A percentile compares a stretch with the other conserved stretches of the same genome.
Conservation (phyloP, 2,797 vertebrate species). For the Acanthurus leucopareius region DNA sequence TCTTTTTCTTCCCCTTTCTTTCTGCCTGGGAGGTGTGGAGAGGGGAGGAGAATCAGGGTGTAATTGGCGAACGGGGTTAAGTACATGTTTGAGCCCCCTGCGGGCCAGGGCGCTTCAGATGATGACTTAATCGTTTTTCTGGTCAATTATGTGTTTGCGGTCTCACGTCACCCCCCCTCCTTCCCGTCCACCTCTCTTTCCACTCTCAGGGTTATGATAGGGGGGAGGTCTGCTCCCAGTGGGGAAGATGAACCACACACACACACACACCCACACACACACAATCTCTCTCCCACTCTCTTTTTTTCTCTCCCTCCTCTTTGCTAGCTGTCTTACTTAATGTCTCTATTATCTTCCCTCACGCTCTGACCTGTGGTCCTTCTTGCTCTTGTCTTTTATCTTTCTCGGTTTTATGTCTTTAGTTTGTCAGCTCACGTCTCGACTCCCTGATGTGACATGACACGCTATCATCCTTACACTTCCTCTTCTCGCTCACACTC, state of each 20-base stretch:
- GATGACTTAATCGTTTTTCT: conserved; percentile 99
- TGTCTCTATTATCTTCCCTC: conserved; percentile 78
- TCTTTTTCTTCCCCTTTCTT: conserved; percentile 72
- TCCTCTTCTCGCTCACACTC: conserved; percentile 72
- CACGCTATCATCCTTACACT: conserved; percentile 44
- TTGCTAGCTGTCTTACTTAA: conserved; percentile 73
- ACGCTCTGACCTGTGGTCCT: conserved; percentile 42
- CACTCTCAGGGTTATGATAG: conserved; percentile 79
- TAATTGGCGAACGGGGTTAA: conserved; percentile 99
- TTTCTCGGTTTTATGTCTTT: conserved; percentile 29
- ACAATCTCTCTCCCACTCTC: background rate
- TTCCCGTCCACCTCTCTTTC: conserved; percentile 56
- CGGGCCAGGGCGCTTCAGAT: conserved; percentile 96
- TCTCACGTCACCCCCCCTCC: conserved; percentile 73
- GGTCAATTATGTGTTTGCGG: conserved; percentile 96
- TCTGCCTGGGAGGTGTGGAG: conserved; percentile 61
- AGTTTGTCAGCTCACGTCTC: conserved; percentile 43
- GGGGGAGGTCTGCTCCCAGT: conserved; percentile 77
- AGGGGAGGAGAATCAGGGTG: conserved; percentile 83
- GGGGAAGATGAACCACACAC: conserved; percentile 75
- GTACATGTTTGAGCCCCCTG: conserved; percentile 99
- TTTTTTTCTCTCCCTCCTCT: conserved; percentile 21
- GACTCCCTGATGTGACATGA: conserved; percentile 47
- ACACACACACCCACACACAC: conserved; percentile 17
- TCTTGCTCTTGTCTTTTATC: conserved; percentile 39